A percentile compares a stretch with the other conserved stretches of the same genome.
Conservation (phyloP, 1,140 invertebrate species). For the Schmidtea mediterranea region DNA sequence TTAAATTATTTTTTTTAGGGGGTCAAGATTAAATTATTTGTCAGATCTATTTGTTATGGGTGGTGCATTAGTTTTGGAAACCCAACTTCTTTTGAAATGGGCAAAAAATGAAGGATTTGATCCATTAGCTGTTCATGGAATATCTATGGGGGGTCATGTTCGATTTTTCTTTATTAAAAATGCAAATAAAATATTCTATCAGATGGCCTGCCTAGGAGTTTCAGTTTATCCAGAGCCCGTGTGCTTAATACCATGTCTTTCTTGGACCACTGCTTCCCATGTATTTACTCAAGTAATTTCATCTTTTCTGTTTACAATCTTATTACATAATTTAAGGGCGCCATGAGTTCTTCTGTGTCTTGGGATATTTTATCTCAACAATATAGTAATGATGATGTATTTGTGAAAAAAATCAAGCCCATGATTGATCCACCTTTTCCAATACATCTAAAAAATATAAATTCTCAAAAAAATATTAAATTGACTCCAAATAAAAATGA, state of each 20-base stretch:
- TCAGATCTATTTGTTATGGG: constrained; percentile 98
- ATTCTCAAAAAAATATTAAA: no score
- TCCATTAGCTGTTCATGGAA: constrained; percentile 67
- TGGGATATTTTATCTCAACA: background rate
- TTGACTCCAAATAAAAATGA: no score
- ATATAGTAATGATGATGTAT: background rate
- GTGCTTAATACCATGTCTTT: constrained; percentile 67
- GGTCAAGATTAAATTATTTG: constrained; percentile 71
- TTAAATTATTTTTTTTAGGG: constrained; percentile 30
- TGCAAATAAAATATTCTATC: no score
- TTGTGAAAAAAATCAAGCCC: no score
- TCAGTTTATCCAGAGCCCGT: constrained; percentile 74
- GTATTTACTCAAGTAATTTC: no score
- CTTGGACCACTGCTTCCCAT: constrained; percentile 77
- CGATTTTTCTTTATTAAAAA: no score
- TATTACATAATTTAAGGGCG: no score
- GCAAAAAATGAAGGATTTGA: constrained; percentile 53
- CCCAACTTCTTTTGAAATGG: constrained; percentile 67
- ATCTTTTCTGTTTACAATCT: no score
- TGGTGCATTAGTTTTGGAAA: constrained; percentile 72
- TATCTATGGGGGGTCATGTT: constrained; percentile 99
- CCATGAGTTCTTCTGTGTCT: background rate
- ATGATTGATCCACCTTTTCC: no score
- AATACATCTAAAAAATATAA: no score
- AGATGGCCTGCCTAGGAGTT: constrained; percentile 84